Conservation (phyloP, 2,888 invertebrate genomes). For the Drosophila stalkeri region DNA sequence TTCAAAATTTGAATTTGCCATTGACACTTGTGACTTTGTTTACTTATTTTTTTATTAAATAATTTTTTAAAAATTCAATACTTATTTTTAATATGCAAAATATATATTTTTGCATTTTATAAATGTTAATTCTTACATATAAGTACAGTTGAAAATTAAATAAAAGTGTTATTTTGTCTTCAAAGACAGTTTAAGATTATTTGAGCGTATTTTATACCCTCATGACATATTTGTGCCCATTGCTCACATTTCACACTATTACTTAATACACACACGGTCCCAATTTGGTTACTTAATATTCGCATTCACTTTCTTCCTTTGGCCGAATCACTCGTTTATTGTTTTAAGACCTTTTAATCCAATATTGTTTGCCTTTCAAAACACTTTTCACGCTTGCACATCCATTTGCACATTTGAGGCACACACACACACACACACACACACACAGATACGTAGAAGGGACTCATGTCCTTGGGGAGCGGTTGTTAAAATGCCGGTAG, state of each 20-base stretch:
- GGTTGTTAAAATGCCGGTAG: slow-evolving; percentile 50
- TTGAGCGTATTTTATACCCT: neutral
- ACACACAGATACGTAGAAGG: slow-evolving; percentile 6
- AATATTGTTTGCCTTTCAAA: slow-evolving; percentile 51
- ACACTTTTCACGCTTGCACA: slow-evolving; percentile 55
- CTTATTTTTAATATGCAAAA: neutral
- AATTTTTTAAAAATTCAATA: neutral
- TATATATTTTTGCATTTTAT: too few species aligned
- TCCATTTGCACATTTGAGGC: slow-evolving; percentile 12
- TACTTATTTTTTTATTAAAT: neutral
- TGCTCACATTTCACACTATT: neutral
- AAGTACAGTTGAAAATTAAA: too few species aligned
- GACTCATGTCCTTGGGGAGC: slow-evolving; percentile 36
- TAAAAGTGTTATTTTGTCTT: too few species aligned
- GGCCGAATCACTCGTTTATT: neutral
- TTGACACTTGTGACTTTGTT: neutral
- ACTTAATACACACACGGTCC: neutral
- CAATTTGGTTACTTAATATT: slow-evolving; percentile 1
- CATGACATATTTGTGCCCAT: too few species aligned
- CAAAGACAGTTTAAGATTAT: too few species aligned
- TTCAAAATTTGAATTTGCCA: neutral
- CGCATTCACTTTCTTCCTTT: slow-evolving; percentile 1
- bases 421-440: slow-evolving; percentile 8
- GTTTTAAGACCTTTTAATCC: slow-evolving; percentile 25
- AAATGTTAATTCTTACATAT: too few species aligned